Evolutionary conservation across 2,113 vertebrate genomes (phyloP).

Genomic region (Psephotus haematonotus): DNA sequence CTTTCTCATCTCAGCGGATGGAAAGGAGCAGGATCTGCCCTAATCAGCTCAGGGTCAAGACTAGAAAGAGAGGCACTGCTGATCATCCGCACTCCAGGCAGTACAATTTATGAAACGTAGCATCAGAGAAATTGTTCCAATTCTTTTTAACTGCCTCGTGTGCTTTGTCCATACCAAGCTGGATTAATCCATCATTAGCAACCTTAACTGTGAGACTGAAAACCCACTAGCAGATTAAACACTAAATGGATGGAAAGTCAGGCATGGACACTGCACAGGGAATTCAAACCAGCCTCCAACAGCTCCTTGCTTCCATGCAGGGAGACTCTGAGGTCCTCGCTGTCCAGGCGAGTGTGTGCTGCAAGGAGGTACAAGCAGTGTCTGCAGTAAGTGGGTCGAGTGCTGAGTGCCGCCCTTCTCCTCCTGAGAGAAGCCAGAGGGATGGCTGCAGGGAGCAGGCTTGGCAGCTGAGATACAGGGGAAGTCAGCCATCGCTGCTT

Average conservation of each 20-base stretch:
- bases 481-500: background rate
- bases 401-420: fast-evolving
- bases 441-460: background rate
- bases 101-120: background rate
- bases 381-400: fast-evolving
- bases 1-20: background rate
- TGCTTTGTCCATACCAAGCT: background rate
- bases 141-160: background rate
- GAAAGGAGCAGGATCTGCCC: background rate
- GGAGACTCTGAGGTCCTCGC: background rate
- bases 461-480: fast-evolving
- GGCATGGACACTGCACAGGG: background rate
- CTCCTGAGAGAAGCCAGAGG: background rate
- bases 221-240: background rate
- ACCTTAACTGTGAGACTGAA: background rate
- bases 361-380: background rate
- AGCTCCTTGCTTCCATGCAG: background rate
- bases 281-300: background rate
- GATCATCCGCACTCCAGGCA: background rate
- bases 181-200: slow-evolving; percentile 26
- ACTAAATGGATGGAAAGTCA: background rate
- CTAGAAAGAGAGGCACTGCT: background rate
- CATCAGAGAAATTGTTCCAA: background rate
- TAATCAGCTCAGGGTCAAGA: background rate
- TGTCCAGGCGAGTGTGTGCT: fast-evolving